phyloP scores from a whole-genome alignment of 1,140 invertebrate genomes.

The Drosophila fuyamai region DNA sequence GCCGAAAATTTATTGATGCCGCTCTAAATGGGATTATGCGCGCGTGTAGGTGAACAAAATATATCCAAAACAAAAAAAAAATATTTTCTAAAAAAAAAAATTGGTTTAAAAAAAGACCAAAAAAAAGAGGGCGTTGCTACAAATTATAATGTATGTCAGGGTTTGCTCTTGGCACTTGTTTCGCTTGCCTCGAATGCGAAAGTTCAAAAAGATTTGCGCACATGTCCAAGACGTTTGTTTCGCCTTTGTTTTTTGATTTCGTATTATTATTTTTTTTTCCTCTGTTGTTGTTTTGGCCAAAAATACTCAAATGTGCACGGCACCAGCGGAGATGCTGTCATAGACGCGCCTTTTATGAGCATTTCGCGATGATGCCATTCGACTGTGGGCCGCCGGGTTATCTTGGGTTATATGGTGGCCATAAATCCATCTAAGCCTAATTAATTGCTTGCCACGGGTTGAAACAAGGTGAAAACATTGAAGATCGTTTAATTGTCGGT shows the following conservation, averaged over 20 bases:
- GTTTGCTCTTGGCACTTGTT: constrained; percentile 80
- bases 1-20: constrained; percentile 70
- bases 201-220: constrained; percentile 78
- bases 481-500: constrained; percentile 35
- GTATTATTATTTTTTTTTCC: constrained; percentile 15
- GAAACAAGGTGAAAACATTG: constrained; percentile 56
- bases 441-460: constrained; percentile 27
- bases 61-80: constrained; percentile 33
- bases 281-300: constrained; percentile 57
- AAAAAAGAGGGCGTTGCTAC: constrained; percentile 75
- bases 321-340: constrained; percentile 67
- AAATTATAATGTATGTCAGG: constrained; percentile 77
- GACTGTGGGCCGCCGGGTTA: constrained; percentile 49
- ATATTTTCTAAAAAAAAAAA: constrained; percentile 40
- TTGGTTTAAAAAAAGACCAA: constrained; percentile 53
- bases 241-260: constrained; percentile 28
- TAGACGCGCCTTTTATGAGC: constrained; percentile 79
- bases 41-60: constrained; percentile 71
- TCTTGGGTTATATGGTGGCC: constrained; percentile 42
- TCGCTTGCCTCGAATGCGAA: constrained; percentile 58
- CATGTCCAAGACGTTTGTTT: constrained; percentile 53
- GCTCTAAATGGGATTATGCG: constrained; percentile 71
- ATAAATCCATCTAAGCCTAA: constrained; percentile 48
- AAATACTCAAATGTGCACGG: constrained; percentile 56
- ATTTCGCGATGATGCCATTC: constrained; percentile 73